A percentile compares a stretch with the other conserved stretches of the same genome.
Evolutionary conservation across 1,140 invertebrate genomes (phyloP).

Genomic region (Cheumatopsyche charites): DNA sequence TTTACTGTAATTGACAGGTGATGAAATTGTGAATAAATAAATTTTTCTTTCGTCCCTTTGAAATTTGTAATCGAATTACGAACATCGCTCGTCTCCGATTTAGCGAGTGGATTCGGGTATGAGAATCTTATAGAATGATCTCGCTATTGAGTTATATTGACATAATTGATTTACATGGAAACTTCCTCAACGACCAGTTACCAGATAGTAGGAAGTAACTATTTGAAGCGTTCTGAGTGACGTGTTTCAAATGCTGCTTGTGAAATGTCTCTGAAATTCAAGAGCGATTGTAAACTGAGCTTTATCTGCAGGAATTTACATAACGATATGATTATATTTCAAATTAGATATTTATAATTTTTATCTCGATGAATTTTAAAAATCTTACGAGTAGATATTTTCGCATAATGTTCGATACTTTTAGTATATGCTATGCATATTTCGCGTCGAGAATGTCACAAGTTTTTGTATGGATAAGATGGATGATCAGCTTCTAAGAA

Average conservation of each 20-base stretch:
- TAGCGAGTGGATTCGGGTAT: background rate
- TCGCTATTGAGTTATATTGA: conserved; percentile 22
- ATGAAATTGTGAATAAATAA: background rate
- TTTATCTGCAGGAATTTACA: too few relatives aligned
- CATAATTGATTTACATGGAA: conserved; percentile 10
- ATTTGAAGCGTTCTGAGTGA: background rate
- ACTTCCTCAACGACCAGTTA: background rate
- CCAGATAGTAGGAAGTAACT: conserved; percentile 11
- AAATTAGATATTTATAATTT: too few relatives aligned
- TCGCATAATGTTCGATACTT: too few relatives aligned
- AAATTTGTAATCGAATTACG: conserved; percentile 1
- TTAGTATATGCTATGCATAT: too few relatives aligned
- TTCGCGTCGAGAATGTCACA: too few relatives aligned
- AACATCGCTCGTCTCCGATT: background rate
- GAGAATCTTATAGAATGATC: background rate
- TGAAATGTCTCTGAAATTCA: conserved; percentile 7
- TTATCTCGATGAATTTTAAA: too few relatives aligned
- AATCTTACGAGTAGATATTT: too few relatives aligned
- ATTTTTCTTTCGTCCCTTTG: background rate
- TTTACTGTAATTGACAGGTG: conserved; percentile 6
- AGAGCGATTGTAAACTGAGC: background rate
- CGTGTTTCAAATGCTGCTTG: background rate
- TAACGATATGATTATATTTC: too few relatives aligned
- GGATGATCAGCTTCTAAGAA: too few relatives aligned
- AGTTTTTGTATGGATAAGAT: too few relatives aligned